Base-by-base conservation (phyloP, 1,140 invertebrate species). In the Nylanderia fulva region DNA sequence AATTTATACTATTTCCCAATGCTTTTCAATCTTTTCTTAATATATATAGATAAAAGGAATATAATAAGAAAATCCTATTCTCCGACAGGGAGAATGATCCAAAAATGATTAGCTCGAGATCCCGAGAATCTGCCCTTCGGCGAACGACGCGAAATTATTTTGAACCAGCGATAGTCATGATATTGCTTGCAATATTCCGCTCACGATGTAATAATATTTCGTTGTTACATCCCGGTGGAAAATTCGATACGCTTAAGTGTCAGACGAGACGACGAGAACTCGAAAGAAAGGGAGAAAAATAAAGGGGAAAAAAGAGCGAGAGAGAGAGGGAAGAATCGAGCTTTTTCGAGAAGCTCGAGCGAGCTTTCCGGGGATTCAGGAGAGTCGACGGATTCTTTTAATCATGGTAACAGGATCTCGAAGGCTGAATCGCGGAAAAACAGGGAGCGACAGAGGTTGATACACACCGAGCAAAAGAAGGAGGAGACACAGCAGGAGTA, bases 391-490 rank as follows among this genome's bases (percentile, higher is more conserved):
- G 66, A 82, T 88, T 88, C 86, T 88, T 88, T 88, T 88, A 88
- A 88, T 88, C 87, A 87, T 80, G 86, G 75, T 75, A 88, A 85
- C 87, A 88, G 86, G 86, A 88, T 88, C 87, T 76, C 74, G 74
- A 45, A 66, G 60, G 66, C 86, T 76, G 86, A 88, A 82, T 88
- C 84, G 87, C 29, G 84, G 39, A 60, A 64, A 75, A 75, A 52
- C 64, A 45, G 42, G 18, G 33, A 82, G 11, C 18, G 80, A 45
- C 48, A 58, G 54, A 80, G 82, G 74, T 84, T 79, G 39, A 71
- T 80, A 56, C 36, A 56, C 36, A 36, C 64, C 77, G 52, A 54
- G 64, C 15, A 80, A 48, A 79, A 79, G 60, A 77, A 64, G 61
- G 42, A 71, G 56, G 58, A 21, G 36, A 82, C 48, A 39, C 8